phyloP scores from a whole-genome alignment of 2,113 vertebrate genomes.

The Pygoscelis antarcticus region DNA sequence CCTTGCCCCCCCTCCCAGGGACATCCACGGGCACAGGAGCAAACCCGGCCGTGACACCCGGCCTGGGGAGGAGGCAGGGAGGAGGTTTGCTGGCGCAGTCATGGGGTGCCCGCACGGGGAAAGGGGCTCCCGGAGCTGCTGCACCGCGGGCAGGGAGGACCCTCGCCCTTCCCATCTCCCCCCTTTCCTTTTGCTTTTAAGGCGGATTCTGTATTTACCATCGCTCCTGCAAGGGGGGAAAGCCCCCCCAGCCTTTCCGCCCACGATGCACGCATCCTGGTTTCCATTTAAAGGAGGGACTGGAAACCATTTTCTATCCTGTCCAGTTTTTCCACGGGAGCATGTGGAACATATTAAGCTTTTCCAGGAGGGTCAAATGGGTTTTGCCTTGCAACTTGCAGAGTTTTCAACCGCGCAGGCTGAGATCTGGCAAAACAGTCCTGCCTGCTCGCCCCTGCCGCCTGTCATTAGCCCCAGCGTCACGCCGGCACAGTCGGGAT shows the following conservation, averaged over 20 bases:
- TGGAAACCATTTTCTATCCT: constrained; percentile 51
- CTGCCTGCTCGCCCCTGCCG: neutral
- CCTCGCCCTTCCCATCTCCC: neutral
- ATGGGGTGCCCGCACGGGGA: accelerated
- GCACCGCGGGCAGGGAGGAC: neutral
- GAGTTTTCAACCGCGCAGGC: neutral
- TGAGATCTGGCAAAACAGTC: neutral
- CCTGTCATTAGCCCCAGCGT: neutral
- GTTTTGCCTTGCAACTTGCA: neutral
- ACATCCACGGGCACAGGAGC: accelerated
- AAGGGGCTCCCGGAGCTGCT: neutral
- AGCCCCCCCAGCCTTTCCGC: neutral
- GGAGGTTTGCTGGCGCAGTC: neutral
- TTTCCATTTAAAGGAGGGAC: neutral
- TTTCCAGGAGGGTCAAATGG: neutral
- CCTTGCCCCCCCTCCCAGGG: neutral
- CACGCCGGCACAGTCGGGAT: neutral
- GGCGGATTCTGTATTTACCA: neutral
- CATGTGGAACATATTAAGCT: neutral
- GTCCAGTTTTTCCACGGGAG: neutral
- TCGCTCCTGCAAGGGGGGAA: neutral
- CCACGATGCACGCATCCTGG: neutral
- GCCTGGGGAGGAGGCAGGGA: neutral
- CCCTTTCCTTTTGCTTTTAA: neutral
- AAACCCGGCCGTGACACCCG: neutral